Base-by-base conservation (phyloP, 1,140 invertebrate species). In the Cotesia glomerata region DNA sequence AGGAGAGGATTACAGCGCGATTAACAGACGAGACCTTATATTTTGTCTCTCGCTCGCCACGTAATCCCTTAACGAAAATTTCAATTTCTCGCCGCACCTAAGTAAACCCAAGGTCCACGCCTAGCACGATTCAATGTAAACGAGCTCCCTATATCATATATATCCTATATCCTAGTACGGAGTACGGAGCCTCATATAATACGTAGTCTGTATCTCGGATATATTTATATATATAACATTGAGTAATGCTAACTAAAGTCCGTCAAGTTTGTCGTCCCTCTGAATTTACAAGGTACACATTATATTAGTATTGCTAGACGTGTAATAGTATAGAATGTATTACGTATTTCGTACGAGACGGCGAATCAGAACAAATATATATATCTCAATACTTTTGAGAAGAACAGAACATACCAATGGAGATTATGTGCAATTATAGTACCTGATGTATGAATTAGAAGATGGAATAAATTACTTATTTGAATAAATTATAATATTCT, bases 21-120 rank as follows among this genome's bases (percentile, higher is more conserved):
- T 85, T 86, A 86, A 83, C 81, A 79, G 80, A 52, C 63, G 73
- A 70, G 63, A 74, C 68, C 63, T 71, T 67, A 65, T 73, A 64
- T 51, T 81, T 79, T 82, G 79, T 80, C 81, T 79, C 79, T 82
- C 80, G 76, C 78, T 77, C 74, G 66, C 52, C 54, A 78, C 76
- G 79, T 86, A 83, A 85, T 86, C 84, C 84, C 78, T 86, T 84
- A 80, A 85, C 82, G 82, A 86, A 86, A 85, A 86, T 86, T 86
- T 83, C 82, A 84, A 85, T 86, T 85, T 84, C 83, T 86, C 83
- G 79, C 80, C 76, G 79, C 77, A 82, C 82, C 79, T 84, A 85
- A 86, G 83, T 80, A 86, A 86, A 86, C 82, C 78, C 71, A 70
- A 72, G 59, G 35, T 11, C 49, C 49, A 64, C n/a, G n/a, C 62